These are phyloP conservation scores for Chanos chanos DNA, from an alignment of 2,797 vertebrate genomes.

Conservation along the genomic window DNA sequence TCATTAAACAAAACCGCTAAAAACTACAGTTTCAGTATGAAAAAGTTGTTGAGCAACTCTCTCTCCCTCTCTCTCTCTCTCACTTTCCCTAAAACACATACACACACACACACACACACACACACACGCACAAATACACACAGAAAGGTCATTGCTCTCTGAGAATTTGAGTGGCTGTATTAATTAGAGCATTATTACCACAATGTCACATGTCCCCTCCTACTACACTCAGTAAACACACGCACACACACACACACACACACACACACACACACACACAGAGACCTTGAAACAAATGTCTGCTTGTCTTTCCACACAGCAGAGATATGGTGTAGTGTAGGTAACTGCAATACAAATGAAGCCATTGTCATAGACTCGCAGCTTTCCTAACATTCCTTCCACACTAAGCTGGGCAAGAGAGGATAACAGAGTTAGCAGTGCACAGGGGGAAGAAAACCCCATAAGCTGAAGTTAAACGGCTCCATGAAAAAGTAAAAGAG, in stretches of 20 bases:
- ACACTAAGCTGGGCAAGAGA: too few relatives aligned
- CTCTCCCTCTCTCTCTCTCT: background rate
- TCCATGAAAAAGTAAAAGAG: too few relatives aligned
- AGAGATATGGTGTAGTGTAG: too few relatives aligned
- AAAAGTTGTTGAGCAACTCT: too few relatives aligned
- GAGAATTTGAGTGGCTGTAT: too few relatives aligned
- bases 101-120: slow-evolving; percentile 8
- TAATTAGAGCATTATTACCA: background rate
- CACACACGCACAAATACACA: slow-evolving; percentile 5
- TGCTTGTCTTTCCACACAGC: too few relatives aligned
- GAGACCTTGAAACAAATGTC: background rate
- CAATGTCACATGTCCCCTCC: background rate
- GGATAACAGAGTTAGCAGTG: too few relatives aligned
- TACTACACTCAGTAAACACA: background rate
- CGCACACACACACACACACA: slow-evolving; percentile 1
- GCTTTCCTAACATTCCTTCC: background rate
- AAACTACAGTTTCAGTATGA: too few relatives aligned
- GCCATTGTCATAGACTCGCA: background rate
- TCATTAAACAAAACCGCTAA: slow-evolving; percentile 58
- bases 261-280: background rate
- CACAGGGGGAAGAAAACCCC: too few relatives aligned
- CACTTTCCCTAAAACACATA: slow-evolving; percentile 13
- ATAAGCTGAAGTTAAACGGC: too few relatives aligned
- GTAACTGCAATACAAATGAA: slow-evolving; percentile 9
- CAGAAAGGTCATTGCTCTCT: background rate